These are phyloP conservation scores for Oikopleura dioica DNA, from an alignment of 23 tunicate species.

Conservation along the genomic window DNA sequence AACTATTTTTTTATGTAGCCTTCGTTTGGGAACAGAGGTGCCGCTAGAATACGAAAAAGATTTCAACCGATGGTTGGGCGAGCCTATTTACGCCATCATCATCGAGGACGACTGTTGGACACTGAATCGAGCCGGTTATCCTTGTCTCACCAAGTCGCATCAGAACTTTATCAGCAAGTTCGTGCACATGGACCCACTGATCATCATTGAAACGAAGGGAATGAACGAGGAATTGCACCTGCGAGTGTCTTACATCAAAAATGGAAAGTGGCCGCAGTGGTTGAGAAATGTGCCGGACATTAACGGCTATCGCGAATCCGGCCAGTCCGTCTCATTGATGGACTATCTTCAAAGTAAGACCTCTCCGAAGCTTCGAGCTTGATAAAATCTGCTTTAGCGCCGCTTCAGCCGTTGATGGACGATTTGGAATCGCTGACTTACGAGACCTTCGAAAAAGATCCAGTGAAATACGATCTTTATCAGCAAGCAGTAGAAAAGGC, in stretches of 20 bases:
- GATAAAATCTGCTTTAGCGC: constrained; percentile 66
- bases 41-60: background rate
- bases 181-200: constrained; percentile 32
- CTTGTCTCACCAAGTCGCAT: constrained; percentile 56
- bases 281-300: background rate
- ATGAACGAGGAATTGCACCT: constrained; percentile 14
- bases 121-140: constrained; percentile 61
- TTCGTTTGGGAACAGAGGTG: too few relatives aligned
- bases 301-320: background rate
- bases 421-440: constrained; percentile 88
- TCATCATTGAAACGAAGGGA: constrained; percentile 23
- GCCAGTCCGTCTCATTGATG: too few relatives aligned
- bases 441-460: constrained; percentile 92
- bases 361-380: constrained; percentile 39
- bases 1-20: too few relatives aligned
- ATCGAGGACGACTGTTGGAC: constrained; percentile 30
- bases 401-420: constrained; percentile 93
- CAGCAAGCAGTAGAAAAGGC: constrained; percentile 36
- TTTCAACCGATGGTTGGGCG: constrained; percentile 63
- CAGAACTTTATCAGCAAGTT: constrained; percentile 34
- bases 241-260: constrained; percentile 18
- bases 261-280: background rate
- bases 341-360: constrained; percentile 33
- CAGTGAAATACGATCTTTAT: constrained; percentile 50
- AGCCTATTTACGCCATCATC: constrained; percentile 40